Base-by-base conservation (phyloP, 2,888 invertebrate species). In the Lasioglossum pauxillum region DNA sequence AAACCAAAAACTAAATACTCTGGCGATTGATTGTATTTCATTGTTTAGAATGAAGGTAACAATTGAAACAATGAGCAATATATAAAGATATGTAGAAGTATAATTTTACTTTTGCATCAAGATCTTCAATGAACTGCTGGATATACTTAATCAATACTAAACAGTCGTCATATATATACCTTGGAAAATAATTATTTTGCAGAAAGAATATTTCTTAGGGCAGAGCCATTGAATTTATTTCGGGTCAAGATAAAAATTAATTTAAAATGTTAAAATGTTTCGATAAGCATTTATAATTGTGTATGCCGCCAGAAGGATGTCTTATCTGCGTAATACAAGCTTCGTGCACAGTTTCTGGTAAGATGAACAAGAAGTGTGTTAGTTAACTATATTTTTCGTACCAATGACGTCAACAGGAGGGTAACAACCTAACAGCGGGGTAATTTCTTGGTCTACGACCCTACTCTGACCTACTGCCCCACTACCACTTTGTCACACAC, bases 391-490 rank as follows among this genome's bases (percentile, higher is more conserved):
- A 69, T 69, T 23, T 69, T 69, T 23, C 69, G 38, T 69, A 8
- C 69, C 69, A 69, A 35, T 69, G 38, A 38, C 38, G 38, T 69
- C 69, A 69, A 19, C 38, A 38, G 38, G 10, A 38, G 38, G 69
- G 64, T 31, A 64, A 64, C n/a, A 72, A 64, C 64, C 64, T 64
- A 64, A 19, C 64, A 64, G 64, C 64, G 64, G 31, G 64, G 69
- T 69, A 41, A 73, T 73, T 73, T 73, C 73, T 73, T 73, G 41
- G n/a, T 73, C 38, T 41, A 38, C 38, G 38, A 69, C 38, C 38
- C 69, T 69, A n/a, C n/a, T 69, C 67, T 77, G 77, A 46, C n/a
- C 31, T 46, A 77, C 69, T 74, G 74, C 49, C 46, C 53, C 49
- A 4, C 49, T 35, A 69, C 19, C 64, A 64, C 31, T 31, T 8